These are phyloP conservation scores for Stichopus horrens DNA, from an alignment of 53 echinoderm and acorn worm species.

Conservation along the genomic window DNA sequence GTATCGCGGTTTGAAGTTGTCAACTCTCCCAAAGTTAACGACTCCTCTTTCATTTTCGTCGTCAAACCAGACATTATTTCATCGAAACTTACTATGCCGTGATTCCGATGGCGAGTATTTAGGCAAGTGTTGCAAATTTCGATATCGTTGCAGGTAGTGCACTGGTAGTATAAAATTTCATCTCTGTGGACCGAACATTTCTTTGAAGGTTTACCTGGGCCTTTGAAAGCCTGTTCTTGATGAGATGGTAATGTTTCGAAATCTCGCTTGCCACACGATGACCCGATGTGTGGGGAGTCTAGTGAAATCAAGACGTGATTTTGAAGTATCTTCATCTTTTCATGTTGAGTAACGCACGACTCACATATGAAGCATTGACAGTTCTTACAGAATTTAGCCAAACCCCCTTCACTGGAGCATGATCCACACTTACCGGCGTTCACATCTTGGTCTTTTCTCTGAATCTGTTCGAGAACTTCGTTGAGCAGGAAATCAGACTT, in stretches of 20 bases:
- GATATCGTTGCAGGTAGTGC: neutral
- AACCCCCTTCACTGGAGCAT: neutral
- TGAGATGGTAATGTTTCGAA: neutral
- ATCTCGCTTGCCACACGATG: neutral
- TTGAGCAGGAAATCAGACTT: conserved; percentile 21
- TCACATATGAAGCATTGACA: conserved; percentile 33
- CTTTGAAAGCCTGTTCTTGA: neutral
- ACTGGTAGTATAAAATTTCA: conserved; percentile 5
- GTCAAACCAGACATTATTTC: neutral
- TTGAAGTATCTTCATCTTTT: conserved; percentile 36
- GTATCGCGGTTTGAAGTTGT: neutral
- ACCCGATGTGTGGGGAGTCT: neutral
- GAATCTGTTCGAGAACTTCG: conserved; percentile 31
- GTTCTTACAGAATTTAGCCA: conserved; percentile 14
- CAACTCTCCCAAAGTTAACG: neutral
- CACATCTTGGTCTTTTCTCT: neutral
- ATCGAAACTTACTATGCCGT: neutral
- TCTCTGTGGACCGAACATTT: conserved; percentile 21
- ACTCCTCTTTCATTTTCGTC: neutral
- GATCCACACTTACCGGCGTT: conserved; percentile 32
- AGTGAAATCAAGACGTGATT: conserved; percentile 18
- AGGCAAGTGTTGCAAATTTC: conserved; percentile 35
- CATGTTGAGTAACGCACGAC: conserved; percentile 1
- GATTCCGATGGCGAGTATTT: conserved; percentile 12
- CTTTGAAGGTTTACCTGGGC: neutral